A percentile compares a stretch with the other conserved stretches of the same genome.
Conservation (phyloP, 2,888 invertebrate genomes). For the Drosophila emarginata region DNA sequence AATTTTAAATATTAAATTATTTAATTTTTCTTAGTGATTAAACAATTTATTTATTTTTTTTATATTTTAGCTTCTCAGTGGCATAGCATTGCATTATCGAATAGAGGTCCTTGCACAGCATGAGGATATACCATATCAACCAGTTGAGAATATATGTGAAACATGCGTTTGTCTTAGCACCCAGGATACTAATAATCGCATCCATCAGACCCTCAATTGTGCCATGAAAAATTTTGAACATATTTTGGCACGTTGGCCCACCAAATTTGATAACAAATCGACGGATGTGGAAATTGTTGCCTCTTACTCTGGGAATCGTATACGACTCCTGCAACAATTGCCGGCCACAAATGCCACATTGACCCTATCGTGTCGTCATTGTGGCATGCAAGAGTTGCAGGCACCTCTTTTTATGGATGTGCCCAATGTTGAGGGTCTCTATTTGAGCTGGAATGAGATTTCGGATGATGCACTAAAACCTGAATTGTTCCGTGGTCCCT, state of each 20-base stretch:
- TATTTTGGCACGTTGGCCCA: conserved; percentile 81
- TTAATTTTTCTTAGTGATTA: neutral
- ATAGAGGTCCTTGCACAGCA: conserved; percentile 58
- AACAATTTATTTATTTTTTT: neutral
- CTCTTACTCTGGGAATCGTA: conserved; percentile 79
- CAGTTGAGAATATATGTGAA: conserved; percentile 77
- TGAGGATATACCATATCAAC: conserved; percentile 79
- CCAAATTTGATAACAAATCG: conserved; percentile 75
- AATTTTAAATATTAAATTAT: neutral
- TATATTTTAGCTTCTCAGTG: conserved; percentile 55
- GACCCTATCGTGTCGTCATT: conserved; percentile 80
- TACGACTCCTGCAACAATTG: conserved; percentile 78
- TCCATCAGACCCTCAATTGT: conserved; percentile 77
- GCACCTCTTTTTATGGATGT: conserved; percentile 80
- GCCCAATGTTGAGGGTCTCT: conserved; percentile 79
- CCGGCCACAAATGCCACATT: conserved; percentile 80
- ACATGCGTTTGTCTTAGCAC: conserved; percentile 74
- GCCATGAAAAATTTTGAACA: conserved; percentile 77
- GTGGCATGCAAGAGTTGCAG: conserved; percentile 77
- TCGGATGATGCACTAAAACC: conserved; percentile 84
- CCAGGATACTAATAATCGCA: conserved; percentile 60
- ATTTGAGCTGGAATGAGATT: conserved; percentile 81
- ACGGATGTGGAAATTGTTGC: conserved; percentile 74
- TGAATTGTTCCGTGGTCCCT: conserved; percentile 87
- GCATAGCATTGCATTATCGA: conserved; percentile 23